Evolutionary conservation across 2,888 invertebrate species (phyloP).

Genomic region (Parascotia fuliginaria): DNA sequence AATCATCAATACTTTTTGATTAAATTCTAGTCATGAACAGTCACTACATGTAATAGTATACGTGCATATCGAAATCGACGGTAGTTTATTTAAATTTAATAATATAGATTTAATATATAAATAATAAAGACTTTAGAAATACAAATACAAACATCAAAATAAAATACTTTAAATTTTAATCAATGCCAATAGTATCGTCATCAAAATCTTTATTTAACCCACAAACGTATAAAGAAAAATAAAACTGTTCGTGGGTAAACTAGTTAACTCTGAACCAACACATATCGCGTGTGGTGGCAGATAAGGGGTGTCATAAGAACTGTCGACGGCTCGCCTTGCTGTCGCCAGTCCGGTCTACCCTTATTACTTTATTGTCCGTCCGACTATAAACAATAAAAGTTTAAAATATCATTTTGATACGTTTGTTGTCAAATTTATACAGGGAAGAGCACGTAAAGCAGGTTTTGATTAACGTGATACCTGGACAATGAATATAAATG

Average conservation of each 20-base stretch:
- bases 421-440: conserved; percentile 3
- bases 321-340: conserved; percentile 65
- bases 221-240: conserved; percentile 22
- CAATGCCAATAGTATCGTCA: neutral
- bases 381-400: conserved; percentile 61
- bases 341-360: conserved; percentile 65
- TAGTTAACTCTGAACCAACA: conserved; percentile 47
- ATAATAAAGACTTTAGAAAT: too few species aligned
- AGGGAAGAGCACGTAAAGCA: neutral
- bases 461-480: neutral
- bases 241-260: conserved; percentile 36
- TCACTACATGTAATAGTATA: too few species aligned
- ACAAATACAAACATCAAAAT: neutral
- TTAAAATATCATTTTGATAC: conserved; percentile 36
- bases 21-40: too few species aligned
- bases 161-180: neutral
- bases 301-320: conserved; percentile 81
- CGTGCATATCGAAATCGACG: too few species aligned
- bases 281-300: conserved; percentile 74
- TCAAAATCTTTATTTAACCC: conserved; percentile 5
- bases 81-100: too few species aligned
- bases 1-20: too few species aligned
- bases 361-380: conserved; percentile 80
- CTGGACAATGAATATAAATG: neutral
- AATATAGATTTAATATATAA: too few species aligned